Evolutionary conservation across 2,888 invertebrate genomes (phyloP), one percentile per base, ranked within the genome.

Genomic region (Epinotia brunnichana): DNA sequence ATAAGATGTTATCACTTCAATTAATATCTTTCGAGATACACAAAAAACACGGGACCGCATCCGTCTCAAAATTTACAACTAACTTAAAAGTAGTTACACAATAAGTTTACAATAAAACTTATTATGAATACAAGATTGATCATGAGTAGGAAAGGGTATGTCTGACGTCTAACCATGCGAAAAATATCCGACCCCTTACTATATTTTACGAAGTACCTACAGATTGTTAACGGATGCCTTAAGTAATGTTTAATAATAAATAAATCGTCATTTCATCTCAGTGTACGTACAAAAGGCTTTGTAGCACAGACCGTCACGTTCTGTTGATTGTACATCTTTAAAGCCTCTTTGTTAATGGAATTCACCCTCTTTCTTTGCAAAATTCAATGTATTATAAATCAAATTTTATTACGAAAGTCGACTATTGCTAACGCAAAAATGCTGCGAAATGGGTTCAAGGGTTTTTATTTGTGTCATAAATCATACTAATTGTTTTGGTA

Each of bases 401-500:
- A 87, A 75, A 82, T 85, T 85, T 86, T 87, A 88, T 89, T 87
- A 83, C 82, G 77, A 82, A 85, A 86, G 84, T 88, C 83, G 83
- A 83, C 84, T 85, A 89, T 87, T 85, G 86, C 88, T 80, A 82
- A 85, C 82, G 85, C 87, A 89, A 88, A 90, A 89, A 90, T 87
- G 83, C 87, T 82, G 81, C 82, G 84, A 85, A 91, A 90, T 86
- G 83, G 87, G 84, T 85, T 86, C 85, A 87, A 88, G 87, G 89
- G 87, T 86, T 88, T 90, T 91, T 90, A 89, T 90, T 88, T 88
- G 86, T 80, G 78, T 83, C 85, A 87, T 91, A 89, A 91, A 91
- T 91, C 90, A 89, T 86, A 84, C 87, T 91, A 90, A 91, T 91
- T 90, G 89, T 89, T 88, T 88, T 88, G 83, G 85, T 82, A 82